phyloP scores from a whole-genome alignment of 30 jellyfish, hydroid and myxozoan species.

The Nemopilema nomurai region DNA sequence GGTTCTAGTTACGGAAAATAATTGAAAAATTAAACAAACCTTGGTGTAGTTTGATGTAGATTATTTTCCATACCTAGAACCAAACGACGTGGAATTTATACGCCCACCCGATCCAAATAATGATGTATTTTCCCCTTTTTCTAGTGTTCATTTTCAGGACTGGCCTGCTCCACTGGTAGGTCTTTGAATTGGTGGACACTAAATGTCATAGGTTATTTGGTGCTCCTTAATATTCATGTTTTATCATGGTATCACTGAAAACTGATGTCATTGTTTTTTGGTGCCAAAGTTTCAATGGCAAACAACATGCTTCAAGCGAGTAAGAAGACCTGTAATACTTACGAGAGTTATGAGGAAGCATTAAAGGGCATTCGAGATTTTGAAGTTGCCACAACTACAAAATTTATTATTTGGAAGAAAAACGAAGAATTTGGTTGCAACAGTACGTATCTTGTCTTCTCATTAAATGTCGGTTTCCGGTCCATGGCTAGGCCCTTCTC shows the following conservation, averaged over 20 bases:
- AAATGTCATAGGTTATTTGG: background rate
- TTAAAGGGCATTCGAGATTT: constrained; percentile 1
- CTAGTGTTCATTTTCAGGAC: background rate
- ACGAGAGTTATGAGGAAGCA: constrained; percentile 17
- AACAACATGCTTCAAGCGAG: background rate
- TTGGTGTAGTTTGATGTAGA: background rate
- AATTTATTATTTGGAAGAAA: constrained; percentile 22
- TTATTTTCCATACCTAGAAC: background rate
- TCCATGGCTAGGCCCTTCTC: background rate
- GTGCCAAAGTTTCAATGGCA: background rate
- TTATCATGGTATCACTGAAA: background rate
- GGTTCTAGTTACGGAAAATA: background rate
- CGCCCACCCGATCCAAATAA: too few relatives aligned
- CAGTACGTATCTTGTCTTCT: constrained; percentile 8
- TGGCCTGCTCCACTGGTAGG: background rate
- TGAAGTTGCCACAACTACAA: constrained; percentile 20
- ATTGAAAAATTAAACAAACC: background rate
- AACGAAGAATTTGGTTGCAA: constrained; percentile 32
- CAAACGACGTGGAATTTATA: too few relatives aligned
- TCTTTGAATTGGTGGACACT: background rate
- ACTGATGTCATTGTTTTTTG: background rate
- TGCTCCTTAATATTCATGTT: background rate
- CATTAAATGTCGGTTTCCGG: background rate
- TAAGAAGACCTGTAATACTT: background rate
- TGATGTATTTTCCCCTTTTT: background rate